Base-by-base conservation (phyloP, 30 jellyfish, hydroid and myxozoan genomes). In the Aurelia sp. region DNA sequence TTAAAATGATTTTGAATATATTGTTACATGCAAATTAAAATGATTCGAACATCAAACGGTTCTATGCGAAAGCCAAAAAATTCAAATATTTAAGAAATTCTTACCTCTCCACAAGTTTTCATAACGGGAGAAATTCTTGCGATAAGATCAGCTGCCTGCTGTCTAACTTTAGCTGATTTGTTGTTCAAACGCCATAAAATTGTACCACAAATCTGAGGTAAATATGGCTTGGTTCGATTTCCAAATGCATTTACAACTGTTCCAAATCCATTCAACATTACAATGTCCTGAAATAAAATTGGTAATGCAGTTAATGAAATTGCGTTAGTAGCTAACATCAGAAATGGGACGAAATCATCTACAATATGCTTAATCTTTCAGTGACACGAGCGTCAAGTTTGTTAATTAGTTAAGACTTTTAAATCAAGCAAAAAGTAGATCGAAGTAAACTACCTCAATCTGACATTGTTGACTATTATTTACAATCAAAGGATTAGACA, bases 121-220 rank as follows among this genome's bases (percentile, higher is more conserved):
- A 96, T 96, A 62, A 92, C 99, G 33, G 90, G 90, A 17, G 99
- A 87, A 35, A 92, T 92, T 37, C 99, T 76, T 31, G 99, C 98
- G 59, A 96, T 91, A 62, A 96, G 89, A 79, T 96, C 99, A 18
- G 99, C 99, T 16, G 99, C 99, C 51, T 96, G 98, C 65, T 96
- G 99, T 73, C 99, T 85, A n/a, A 96, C 98, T 82, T 96, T 96
- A 9, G 99, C 98, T 2, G 98, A 90, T 53, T 91, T 90, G 88
- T 96, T 96, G 79, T 92, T 96, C 85, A 96, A 75, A 33, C 99
- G 97, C 99, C 99, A 96, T 62, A 96, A 70, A 58, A 96, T 96
- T 16, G 99, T 96, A 91, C 99, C 99, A 73, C 99, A 96, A 57
- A 96, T 96, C 96, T 96, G 99, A 6, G 99, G 99, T 80, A 96